Conservation (phyloP, 2,888 invertebrate genomes). For the Rhagophthalmus giganteus region DNA sequence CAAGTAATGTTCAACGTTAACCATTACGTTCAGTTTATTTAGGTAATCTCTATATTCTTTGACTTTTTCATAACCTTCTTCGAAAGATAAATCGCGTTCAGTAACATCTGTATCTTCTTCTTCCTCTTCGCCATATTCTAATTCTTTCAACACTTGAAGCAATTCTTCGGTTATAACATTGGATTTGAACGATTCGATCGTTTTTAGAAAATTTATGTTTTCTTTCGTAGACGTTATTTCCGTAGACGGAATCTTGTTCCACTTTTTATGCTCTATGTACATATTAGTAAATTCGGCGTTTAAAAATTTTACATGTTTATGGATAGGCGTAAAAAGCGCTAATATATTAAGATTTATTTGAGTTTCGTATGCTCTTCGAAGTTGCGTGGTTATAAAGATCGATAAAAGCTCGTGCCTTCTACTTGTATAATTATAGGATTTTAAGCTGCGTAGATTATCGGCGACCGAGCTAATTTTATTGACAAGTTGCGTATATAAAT, state of each 20-base stretch:
- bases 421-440: conserved; percentile 38
- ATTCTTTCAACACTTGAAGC: not conserved
- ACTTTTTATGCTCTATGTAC: conserved; percentile 24
- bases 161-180: not conserved
- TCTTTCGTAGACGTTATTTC: not conserved
- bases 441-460: conserved; percentile 37
- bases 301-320: conserved; percentile 24
- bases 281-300: conserved; percentile 34
- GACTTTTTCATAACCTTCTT: conserved; percentile 64
- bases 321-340: conserved; percentile 26
- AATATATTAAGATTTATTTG: conserved; percentile 20
- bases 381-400: conserved; percentile 45
- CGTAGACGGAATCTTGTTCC: not conserved
- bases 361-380: conserved; percentile 30
- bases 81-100: conserved; percentile 57
- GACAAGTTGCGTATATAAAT: conserved; percentile 62
- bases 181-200: not conserved
- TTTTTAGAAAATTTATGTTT: too few relatives aligned
- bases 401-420: conserved; percentile 38
- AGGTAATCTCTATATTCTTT: conserved; percentile 64
- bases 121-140: not conserved
- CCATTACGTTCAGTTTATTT: conserved; percentile 63
- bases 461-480: conserved; percentile 40
- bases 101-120: not conserved
- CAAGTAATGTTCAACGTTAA: conserved; percentile 70